These are phyloP conservation scores for Limenitis camilla DNA, from an alignment of 2,888 invertebrate species.

Conservation along the genomic window DNA sequence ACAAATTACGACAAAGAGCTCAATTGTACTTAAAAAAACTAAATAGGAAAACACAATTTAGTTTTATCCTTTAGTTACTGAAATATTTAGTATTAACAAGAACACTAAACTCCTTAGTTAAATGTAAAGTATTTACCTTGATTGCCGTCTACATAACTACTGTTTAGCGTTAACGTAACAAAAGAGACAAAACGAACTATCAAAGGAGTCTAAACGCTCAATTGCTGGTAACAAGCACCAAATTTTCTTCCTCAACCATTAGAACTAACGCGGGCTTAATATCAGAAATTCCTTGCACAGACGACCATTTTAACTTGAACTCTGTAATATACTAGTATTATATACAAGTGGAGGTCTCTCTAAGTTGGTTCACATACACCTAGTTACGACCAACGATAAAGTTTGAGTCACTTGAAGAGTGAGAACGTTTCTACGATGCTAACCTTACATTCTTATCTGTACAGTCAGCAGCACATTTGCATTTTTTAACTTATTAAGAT, in stretches of 20 bases:
- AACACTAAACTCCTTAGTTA: too few relatives aligned
- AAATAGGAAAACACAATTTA: too few relatives aligned
- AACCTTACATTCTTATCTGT: conserved; percentile 63
- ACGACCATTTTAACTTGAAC: conserved; percentile 39
- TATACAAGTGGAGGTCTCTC: conserved; percentile 30
- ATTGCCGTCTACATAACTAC: conserved; percentile 3
- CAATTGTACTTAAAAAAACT: too few relatives aligned
- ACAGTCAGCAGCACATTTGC: conserved; percentile 7
- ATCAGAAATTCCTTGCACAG: conserved; percentile 57
- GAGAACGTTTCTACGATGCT: conserved; percentile 61
- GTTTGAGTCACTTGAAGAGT: conserved; percentile 64
- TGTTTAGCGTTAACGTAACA: conserved; percentile 2
- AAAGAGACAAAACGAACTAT: conserved; percentile 12
- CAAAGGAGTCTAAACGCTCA: conserved; percentile 16
- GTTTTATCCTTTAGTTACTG: too few relatives aligned
- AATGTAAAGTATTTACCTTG: too few relatives aligned
- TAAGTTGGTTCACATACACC: conserved; percentile 43
- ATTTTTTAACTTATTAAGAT: conserved; percentile 10
- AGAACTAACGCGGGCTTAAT: conserved; percentile 65
- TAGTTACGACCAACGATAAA: conserved; percentile 69
- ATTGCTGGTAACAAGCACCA: conserved; percentile 33
- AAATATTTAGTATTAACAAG: too few relatives aligned
- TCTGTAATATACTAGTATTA: conserved; percentile 16
- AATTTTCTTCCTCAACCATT: conserved; percentile 54
- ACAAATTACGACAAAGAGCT: too few relatives aligned